Percentiles rank a stretch among this genome's conserved stretches.
These are phyloP conservation scores for Phodopus roborovskii DNA, from an alignment of 2,113 vertebrate species.

Conservation along the genomic window DNA sequence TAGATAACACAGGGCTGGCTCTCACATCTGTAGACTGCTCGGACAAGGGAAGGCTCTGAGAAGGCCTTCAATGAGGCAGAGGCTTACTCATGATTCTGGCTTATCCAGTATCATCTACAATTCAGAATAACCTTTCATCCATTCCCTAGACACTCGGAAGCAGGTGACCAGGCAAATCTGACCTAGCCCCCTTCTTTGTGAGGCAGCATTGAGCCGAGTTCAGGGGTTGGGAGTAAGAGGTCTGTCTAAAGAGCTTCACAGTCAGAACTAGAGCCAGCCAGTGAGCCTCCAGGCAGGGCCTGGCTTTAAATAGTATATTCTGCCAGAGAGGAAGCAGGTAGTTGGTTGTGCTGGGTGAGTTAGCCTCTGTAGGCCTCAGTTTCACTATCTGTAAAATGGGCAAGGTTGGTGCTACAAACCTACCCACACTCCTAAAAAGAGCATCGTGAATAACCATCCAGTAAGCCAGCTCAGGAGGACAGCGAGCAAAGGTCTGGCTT, in stretches of 20 bases:
- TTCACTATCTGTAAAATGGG: constrained; percentile 9
- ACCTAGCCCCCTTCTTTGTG: not conserved
- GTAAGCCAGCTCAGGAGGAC: accelerated
- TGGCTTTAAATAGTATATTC: not conserved
- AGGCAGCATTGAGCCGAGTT: not conserved
- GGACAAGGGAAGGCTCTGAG: not conserved
- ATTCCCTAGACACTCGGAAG: not conserved
- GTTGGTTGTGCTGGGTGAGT: not conserved
- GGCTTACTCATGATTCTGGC: not conserved
- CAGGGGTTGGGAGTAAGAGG: not conserved
- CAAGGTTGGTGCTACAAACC: too few relatives aligned
- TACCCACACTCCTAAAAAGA: not conserved
- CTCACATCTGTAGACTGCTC: not conserved
- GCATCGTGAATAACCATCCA: not conserved
- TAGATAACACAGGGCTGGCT: not conserved
- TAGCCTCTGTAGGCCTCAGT: not conserved
- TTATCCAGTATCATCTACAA: not conserved
- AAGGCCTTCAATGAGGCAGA: not conserved
- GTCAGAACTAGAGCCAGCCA: not conserved
- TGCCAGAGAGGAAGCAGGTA: not conserved
- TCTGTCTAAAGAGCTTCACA: not conserved
- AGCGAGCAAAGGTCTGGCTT: not conserved
- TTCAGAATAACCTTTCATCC: not conserved
- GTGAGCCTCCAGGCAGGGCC: not conserved
- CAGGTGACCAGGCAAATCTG: not conserved